Evolutionary conservation across 1,140 invertebrate genomes (phyloP).

Genomic region (Trichogramma pretiosum): DNA sequence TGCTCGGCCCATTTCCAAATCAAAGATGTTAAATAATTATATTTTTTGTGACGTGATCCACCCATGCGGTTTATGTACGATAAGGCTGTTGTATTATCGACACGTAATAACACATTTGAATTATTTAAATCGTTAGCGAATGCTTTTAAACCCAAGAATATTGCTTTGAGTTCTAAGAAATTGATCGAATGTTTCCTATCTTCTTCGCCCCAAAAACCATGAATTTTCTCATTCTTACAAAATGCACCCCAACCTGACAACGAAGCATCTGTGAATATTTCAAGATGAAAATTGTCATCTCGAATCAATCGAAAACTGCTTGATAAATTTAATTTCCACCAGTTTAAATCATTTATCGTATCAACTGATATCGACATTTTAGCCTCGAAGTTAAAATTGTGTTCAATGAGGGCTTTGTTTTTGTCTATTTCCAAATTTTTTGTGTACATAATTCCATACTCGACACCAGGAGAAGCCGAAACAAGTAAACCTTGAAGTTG

Average conservation of each 20-base stretch:
- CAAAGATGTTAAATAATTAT: slow-evolving; percentile 21
- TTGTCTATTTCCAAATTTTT: neutral
- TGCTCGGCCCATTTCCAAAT: slow-evolving; percentile 36
- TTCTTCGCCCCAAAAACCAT: slow-evolving; percentile 9
- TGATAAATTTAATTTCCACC: slow-evolving; percentile 12
- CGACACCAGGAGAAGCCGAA: neutral
- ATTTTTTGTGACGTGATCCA: slow-evolving; percentile 26
- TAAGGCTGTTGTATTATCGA: slow-evolving; percentile 36
- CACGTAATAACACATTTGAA: slow-evolving; percentile 28
- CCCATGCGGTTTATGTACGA: slow-evolving; percentile 32
- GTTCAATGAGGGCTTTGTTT: neutral
- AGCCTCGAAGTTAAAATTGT: slow-evolving; percentile 13
- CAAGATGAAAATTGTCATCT: neutral
- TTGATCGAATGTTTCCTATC: slow-evolving; percentile 26
- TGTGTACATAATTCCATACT: neutral
- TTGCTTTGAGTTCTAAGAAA: slow-evolving; percentile 28
- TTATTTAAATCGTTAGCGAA: slow-evolving; percentile 23
- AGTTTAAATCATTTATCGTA: neutral
- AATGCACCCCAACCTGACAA: slow-evolving; percentile 12
- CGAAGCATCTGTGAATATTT: slow-evolving; percentile 16
- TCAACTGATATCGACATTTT: slow-evolving; percentile 6
- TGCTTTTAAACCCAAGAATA: slow-evolving; percentile 25
- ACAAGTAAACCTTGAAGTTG: too few relatives aligned
- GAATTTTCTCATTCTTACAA: neutral
- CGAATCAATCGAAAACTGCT: neutral